Conservation (phyloP, 1,140 invertebrate genomes). For the Hylaeus volcanicus region DNA sequence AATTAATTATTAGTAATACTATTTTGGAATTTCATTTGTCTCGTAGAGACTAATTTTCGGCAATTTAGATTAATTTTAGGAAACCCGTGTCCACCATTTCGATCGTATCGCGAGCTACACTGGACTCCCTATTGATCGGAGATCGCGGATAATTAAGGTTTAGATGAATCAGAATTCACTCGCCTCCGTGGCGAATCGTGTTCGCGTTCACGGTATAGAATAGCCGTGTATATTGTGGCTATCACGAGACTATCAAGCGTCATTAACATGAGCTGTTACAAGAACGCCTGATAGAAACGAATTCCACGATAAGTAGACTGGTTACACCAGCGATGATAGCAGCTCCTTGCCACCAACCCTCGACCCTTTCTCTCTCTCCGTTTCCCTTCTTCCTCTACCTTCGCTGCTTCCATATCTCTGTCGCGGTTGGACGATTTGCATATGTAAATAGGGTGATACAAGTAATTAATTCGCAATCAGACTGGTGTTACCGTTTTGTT, state of each 20-base stretch:
- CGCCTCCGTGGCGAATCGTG: not conserved
- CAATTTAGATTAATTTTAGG: no score
- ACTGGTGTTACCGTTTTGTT: constrained; percentile 66
- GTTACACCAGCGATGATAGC: constrained; percentile 34
- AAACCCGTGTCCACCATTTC: no score
- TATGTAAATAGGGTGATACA: constrained; percentile 78
- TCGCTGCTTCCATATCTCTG: constrained; percentile 52
- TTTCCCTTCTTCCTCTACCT: not conserved
- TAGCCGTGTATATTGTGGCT: constrained; percentile 29
- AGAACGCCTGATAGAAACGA: constrained; percentile 60
- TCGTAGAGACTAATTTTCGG: no score
- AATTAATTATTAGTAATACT: no score
- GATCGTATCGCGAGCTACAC: not conserved
- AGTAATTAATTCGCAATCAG: constrained; percentile 80
- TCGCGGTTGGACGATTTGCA: constrained; percentile 69
- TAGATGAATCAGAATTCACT: not conserved
- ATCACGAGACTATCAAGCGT: constrained; percentile 50
- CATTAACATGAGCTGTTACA: constrained; percentile 63
- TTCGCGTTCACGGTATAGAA: constrained; percentile 24
- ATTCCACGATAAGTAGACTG: constrained; percentile 58
- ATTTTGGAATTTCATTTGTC: no score
- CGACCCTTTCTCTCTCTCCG: constrained; percentile 10
- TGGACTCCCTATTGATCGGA: not conserved
- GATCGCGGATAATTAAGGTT: constrained; percentile 5
- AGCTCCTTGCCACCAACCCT: constrained; percentile 29